Percentiles rank a stretch among this genome's conserved stretches.
phyloP scores from a whole-genome alignment of 2,888 invertebrate species.

The Eucera pruinosa region DNA sequence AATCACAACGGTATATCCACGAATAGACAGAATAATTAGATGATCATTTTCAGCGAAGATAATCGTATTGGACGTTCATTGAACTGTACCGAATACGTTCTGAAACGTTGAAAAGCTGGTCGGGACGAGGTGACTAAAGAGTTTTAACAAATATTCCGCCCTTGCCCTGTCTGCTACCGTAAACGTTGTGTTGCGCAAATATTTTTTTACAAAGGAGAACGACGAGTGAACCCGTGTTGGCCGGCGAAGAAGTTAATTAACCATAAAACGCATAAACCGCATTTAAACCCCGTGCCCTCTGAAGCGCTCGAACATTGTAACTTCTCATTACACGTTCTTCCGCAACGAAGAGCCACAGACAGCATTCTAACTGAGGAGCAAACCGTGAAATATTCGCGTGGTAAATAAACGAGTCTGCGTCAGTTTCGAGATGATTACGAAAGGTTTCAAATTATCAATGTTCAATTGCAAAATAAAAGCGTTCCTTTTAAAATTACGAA shows the following conservation, averaged over 20 bases:
- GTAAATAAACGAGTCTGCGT: neutral
- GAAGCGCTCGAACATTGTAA: constrained; percentile 47
- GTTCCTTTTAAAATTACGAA: no score
- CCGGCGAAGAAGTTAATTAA: constrained; percentile 51
- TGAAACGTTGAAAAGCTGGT: neutral
- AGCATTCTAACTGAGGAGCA: neutral
- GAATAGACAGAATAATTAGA: neutral
- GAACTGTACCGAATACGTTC: neutral
- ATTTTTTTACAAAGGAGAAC: constrained; percentile 26
- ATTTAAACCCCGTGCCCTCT: constrained; percentile 14
- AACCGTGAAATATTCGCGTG: constrained; percentile 3
- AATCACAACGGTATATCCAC: neutral
- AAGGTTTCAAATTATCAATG: neutral
- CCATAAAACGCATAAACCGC: constrained; percentile 51
- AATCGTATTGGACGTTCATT: neutral
- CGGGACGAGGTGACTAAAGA: neutral
- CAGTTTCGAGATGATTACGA: neutral
- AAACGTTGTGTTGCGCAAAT: constrained; percentile 25
- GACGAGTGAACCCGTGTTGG: constrained; percentile 34
- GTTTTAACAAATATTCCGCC: constrained; percentile 14
- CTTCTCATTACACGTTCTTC: constrained; percentile 47
- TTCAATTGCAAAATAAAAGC: no score
- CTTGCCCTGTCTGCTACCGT: neutral
- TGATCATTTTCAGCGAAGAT: neutral
- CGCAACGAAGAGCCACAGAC: constrained; percentile 42